phyloP scores from a whole-genome alignment of 2,888 invertebrate species.

The Latheticus oryzae region DNA sequence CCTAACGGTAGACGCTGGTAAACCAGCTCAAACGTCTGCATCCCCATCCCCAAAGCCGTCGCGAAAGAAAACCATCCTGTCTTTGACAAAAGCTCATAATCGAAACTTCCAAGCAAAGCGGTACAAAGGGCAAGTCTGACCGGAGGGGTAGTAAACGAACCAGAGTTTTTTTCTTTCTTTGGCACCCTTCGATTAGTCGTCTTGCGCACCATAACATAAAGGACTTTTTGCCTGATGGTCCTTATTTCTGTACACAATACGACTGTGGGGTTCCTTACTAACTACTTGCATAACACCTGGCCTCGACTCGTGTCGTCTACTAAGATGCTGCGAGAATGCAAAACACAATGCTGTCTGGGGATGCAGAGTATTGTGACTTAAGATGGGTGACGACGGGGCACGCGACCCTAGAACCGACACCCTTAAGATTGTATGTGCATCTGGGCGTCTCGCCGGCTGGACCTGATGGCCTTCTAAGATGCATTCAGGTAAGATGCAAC shows the following conservation, averaged over 20 bases:
- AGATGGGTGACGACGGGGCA: conserved; percentile 36
- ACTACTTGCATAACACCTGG: conserved; percentile 48
- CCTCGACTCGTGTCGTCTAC: conserved; percentile 48
- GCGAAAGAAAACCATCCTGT: conserved; percentile 49
- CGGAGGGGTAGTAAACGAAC: conserved; percentile 49
- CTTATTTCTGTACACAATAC: conserved; percentile 41
- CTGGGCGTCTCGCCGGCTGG: conserved; percentile 34
- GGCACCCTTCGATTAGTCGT: conserved; percentile 52
- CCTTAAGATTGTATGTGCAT: conserved; percentile 35
- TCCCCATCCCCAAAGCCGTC: conserved; percentile 45
- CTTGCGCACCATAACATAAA: conserved; percentile 43
- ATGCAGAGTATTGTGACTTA: conserved; percentile 28
- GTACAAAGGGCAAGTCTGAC: conserved; percentile 42
- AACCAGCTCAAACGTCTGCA: conserved; percentile 51
- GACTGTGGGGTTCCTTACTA: conserved; percentile 44
- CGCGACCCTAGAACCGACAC: conserved; percentile 39
- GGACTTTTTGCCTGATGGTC: conserved; percentile 50
- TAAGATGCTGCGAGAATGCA: conserved; percentile 42
- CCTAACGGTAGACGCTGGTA: conserved; percentile 36
- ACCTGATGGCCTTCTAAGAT: conserved; percentile 17
- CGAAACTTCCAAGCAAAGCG: conserved; percentile 40
- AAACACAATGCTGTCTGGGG: conserved; percentile 49
- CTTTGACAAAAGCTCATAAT: conserved; percentile 50
- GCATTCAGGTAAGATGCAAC: conserved; percentile 3
- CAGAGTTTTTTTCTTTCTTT: conserved; percentile 40